Base-by-base conservation (phyloP, 2,888 invertebrate species). In the Troides aeacus region DNA sequence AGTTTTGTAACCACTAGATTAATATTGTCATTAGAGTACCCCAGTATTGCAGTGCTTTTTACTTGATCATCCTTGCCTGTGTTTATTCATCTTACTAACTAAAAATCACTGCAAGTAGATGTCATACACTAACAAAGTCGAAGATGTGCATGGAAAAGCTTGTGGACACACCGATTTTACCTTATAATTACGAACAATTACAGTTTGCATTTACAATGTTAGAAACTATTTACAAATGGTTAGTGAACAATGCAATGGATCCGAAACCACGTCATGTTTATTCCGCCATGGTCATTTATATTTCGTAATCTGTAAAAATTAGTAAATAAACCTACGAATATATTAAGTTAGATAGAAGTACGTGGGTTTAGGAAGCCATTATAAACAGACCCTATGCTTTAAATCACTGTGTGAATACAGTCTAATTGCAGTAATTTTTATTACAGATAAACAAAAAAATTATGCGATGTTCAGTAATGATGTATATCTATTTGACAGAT, bases 11-110 rank as follows among this genome's bases (percentile, higher is more conserved):
- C 82, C 90, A 89, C 84, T 90, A 88, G 87, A 88, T 88, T 92
- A 93, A 87, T 92, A 81, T 84, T 85, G 78, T 87, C 87, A 85
- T 88, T 88, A 88, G 85, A 90, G 83, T 85, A 84, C 80, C 92
- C 88, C 92, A 92, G 88, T 88, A 88, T 87, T 88, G 86, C 92
- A 92, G 93, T 90, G 93, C 93, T 93, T 39, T 39, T 93, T 92
- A 92, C 92, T 93, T 86, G 90, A 90, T 93, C 92, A 93, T 93
- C 93, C 93, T 93, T 93, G 93, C 93, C 93, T 93, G 93, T 90
- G 92, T 92, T 91, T 90, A 89, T 91, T 89, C 90, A 92, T 90
- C 79, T 78, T 87, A 92, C 92, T 93, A 92, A 92, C 92, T 84
- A 78, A 83, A 83, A 83, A 50, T 82, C 87, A 88, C 87, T 81